Conservation (phyloP, 2,888 invertebrate genomes). For the Acanthoscelides obtectus region DNA sequence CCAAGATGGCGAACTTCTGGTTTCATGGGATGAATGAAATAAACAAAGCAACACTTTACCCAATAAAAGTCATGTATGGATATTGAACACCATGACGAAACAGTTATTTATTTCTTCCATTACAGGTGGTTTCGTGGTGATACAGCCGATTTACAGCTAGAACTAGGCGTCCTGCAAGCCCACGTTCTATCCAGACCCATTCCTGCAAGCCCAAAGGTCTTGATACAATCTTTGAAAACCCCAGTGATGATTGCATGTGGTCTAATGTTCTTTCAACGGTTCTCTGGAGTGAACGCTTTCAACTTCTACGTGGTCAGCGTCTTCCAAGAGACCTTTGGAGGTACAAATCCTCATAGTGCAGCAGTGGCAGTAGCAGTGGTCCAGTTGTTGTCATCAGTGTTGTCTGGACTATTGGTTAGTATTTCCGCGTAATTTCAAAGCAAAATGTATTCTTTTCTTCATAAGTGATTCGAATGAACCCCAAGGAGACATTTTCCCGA, state of each 20-base stretch:
- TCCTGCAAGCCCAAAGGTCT: conserved; percentile 31
- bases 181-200: conserved; percentile 55
- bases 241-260: conserved; percentile 80
- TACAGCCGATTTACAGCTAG: conserved; percentile 70
- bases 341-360: conserved; percentile 76
- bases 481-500: too few species aligned
- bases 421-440: too few species aligned
- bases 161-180: conserved; percentile 65
- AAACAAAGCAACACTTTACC: too few species aligned
- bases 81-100: too few species aligned
- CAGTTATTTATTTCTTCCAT: too few species aligned
- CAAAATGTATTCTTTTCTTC: too few species aligned
- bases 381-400: conserved; percentile 76
- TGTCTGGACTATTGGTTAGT: conserved; percentile 66
- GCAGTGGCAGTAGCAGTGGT: conserved; percentile 83
- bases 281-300: conserved; percentile 79
- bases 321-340: conserved; percentile 77
- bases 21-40: too few species aligned
- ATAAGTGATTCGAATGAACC: too few species aligned
- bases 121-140: conserved; percentile 71
- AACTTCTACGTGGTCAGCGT: conserved; percentile 83
- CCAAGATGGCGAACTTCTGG: too few species aligned
- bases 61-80: too few species aligned
- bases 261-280: conserved; percentile 85
- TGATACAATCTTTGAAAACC: conserved; percentile 52